phyloP scores from a whole-genome alignment of 2,113 vertebrate genomes.

The Mola mola region DNA sequence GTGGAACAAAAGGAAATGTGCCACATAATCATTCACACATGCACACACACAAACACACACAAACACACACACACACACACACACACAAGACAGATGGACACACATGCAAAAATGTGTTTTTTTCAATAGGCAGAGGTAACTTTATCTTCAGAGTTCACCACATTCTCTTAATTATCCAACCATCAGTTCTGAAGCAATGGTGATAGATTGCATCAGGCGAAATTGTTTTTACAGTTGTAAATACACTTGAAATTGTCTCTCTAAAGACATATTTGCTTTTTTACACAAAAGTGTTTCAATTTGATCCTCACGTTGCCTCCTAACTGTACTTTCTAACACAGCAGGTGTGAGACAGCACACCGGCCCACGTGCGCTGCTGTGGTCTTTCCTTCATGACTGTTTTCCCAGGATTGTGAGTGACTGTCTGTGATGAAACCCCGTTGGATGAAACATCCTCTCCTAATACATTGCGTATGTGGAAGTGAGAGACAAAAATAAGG shows the following conservation, averaged over 20 bases:
- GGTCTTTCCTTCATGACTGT: constrained; percentile 28
- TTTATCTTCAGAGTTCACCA: constrained; percentile 1
- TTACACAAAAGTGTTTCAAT: not conserved
- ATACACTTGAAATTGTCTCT: no score
- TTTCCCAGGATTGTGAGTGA: constrained; percentile 45
- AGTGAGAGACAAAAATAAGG: not conserved
- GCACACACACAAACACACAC: constrained; percentile 44
- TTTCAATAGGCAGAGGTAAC: constrained; percentile 5
- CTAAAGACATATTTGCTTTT: not conserved
- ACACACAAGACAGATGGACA: constrained; percentile 15
- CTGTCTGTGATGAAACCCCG: constrained; percentile 21
- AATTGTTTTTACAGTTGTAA: no score
- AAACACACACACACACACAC: constrained; percentile 25
- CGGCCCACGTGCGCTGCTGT: constrained; percentile 20
- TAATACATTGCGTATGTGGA: no score
- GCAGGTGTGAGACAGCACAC: constrained; percentile 19
- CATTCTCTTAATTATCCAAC: constrained; percentile 12
- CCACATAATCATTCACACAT: constrained; percentile 50
- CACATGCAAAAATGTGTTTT: not conserved
- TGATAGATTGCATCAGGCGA: not conserved
- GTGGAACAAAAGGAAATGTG: constrained; percentile 60
- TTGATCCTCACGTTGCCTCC: not conserved
- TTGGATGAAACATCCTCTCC: constrained; percentile 46
- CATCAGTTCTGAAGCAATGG: not conserved
- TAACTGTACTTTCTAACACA: not conserved